Evolutionary conservation across 2,797 vertebrate species (phyloP).

Genomic region (Anas capensis): DNA sequence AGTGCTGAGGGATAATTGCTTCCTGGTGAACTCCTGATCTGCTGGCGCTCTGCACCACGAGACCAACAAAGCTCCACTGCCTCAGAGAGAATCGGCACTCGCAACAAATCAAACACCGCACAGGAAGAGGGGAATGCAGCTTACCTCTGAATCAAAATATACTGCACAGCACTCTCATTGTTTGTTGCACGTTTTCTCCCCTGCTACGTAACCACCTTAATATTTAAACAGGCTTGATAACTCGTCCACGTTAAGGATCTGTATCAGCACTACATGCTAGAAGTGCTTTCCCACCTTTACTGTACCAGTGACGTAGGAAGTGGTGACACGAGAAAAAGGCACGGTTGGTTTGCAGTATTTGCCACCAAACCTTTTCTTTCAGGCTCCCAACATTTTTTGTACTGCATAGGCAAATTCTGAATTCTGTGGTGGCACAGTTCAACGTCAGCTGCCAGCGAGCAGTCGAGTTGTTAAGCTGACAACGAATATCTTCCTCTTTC

Average conservation of each 20-base stretch:
- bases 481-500: not conserved
- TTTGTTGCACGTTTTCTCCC: not conserved
- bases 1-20: not conserved
- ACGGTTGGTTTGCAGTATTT: not conserved
- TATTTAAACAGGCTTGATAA: not conserved
- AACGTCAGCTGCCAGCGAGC: not conserved
- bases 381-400: not conserved
- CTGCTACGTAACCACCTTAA: not conserved
- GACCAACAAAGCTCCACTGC: not conserved
- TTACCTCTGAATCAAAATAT: not conserved
- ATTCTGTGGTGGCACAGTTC: not conserved
- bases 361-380: not conserved
- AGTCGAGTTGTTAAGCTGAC: not conserved
- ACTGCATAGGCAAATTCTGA: not conserved
- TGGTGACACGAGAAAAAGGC: not conserved
- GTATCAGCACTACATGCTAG: not conserved
- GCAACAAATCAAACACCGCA: not conserved
- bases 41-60: not conserved
- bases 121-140: fast-evolving
- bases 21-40: not conserved
- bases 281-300: not conserved
- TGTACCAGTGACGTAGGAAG: not conserved
- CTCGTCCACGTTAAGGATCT: not conserved
- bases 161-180: not conserved
- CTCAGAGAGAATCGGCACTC: not conserved